Conservation (phyloP, 2,888 invertebrate genomes). For the Agrotis puta region DNA sequence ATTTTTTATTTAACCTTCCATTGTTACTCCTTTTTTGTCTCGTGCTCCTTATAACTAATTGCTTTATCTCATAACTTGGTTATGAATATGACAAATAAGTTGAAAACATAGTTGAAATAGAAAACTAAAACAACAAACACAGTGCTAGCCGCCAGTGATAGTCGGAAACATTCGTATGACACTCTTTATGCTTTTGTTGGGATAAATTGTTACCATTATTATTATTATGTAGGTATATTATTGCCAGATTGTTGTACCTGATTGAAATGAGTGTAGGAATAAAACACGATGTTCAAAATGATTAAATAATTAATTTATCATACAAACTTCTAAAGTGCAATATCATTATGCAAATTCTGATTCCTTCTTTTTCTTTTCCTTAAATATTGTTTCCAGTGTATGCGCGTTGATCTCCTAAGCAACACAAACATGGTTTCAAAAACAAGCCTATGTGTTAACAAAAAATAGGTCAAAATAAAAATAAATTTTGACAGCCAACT, state of each 20-base stretch:
- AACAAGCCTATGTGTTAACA: conserved; percentile 40
- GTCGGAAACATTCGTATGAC: too few relatives aligned
- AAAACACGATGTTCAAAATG: not conserved
- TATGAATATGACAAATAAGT: conserved; percentile 1
- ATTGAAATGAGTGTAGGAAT: not conserved
- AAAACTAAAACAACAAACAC: not conserved
- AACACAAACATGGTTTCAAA: conserved; percentile 48
- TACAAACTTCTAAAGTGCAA: not conserved
- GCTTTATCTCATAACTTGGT: conserved; percentile 46
- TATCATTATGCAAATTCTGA: not conserved
- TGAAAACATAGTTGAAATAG: not conserved
- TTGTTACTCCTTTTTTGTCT: conserved; percentile 18
- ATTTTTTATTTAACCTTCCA: not conserved
- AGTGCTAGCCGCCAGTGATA: too few relatives aligned
- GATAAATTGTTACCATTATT: too few relatives aligned
- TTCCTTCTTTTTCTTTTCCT: conserved; percentile 9
- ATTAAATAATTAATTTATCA: not conserved
- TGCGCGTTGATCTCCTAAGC: conserved; percentile 43
- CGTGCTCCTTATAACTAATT: conserved; percentile 69
- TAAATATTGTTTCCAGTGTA: conserved; percentile 40
- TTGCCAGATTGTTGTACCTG: too few relatives aligned
- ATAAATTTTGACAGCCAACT: rapidly evolving
- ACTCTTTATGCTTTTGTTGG: too few relatives aligned
- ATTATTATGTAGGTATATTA: too few relatives aligned
- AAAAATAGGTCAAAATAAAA: not conserved